Evolutionary conservation across 2,888 invertebrate genomes (phyloP).

Genomic region (Masnerella sp.): DNA sequence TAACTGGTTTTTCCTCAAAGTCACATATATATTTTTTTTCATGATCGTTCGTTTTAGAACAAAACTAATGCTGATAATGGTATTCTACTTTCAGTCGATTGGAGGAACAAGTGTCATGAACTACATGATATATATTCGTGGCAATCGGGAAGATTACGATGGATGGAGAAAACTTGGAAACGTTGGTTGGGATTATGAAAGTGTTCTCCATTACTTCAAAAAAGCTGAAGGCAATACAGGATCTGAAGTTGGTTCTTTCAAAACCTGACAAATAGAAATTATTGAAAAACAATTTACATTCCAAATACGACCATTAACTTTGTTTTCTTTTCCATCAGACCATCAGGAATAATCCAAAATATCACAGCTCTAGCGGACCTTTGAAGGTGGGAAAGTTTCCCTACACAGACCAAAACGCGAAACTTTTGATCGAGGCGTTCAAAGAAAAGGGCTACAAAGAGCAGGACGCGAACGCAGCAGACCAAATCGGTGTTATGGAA

Average conservation of each 20-base stretch:
- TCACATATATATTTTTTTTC: no score
- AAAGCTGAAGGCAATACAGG: conserved; percentile 78
- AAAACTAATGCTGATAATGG: no score
- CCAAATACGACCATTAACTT: no score
- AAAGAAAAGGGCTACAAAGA: conserved; percentile 81
- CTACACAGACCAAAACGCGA: conserved; percentile 81
- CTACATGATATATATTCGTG: conserved; percentile 81
- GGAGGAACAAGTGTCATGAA: conserved; percentile 82
- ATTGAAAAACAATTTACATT: no score
- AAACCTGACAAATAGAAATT: no score
- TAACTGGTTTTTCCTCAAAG: no score
- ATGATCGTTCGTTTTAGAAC: no score
- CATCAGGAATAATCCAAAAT: conserved; percentile 75
- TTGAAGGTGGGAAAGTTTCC: conserved; percentile 83
- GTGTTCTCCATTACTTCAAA: conserved; percentile 76
- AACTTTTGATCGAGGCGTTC: conserved; percentile 81
- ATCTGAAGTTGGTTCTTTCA: no score
- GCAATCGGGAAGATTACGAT: conserved; percentile 79
- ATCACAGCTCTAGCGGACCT: conserved; percentile 82
- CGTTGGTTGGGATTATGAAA: conserved; percentile 79
- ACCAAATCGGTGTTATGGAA: conserved; percentile 81
- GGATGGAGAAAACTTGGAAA: conserved; percentile 79
- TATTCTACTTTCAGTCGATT: conserved; percentile 71
- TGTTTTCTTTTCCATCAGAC: no score
- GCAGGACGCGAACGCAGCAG: conserved; percentile 80